Evolutionary conservation across 2,888 invertebrate species (phyloP).

Genomic region (Alviniconcha strummeri): DNA sequence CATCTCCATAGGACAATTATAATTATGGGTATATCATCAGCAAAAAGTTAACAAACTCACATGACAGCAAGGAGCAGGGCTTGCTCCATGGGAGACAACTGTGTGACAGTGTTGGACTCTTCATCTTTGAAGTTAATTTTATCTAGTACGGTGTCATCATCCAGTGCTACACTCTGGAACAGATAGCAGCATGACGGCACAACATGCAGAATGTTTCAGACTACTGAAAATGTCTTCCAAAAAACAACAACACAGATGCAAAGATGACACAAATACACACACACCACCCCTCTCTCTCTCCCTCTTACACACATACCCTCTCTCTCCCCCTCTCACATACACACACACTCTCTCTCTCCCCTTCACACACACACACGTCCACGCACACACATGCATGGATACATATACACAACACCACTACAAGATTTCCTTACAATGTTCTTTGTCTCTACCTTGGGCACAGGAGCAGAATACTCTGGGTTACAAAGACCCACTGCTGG

Average conservation of each 20-base stretch:
- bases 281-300: neutral
- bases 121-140: conserved; percentile 83
- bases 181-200: neutral
- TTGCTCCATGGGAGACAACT: conserved; percentile 80
- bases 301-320: too few species aligned
- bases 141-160: conserved; percentile 91
- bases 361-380: neutral
- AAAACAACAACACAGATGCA: neutral
- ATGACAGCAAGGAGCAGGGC: conserved; percentile 86
- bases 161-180: conserved; percentile 79
- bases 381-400: neutral
- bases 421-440: too few species aligned
- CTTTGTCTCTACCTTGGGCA: conserved; percentile 34
- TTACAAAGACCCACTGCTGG: conserved; percentile 17
- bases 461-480: conserved; percentile 8
- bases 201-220: neutral
- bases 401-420: too few species aligned
- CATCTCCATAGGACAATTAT: too few species aligned
- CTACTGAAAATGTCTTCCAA: neutral
- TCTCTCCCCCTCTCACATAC: neutral
- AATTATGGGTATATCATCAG: too few species aligned
- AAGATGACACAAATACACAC: neutral
- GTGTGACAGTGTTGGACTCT: conserved; percentile 52
- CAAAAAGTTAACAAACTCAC: conserved; percentile 75
- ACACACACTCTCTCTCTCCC: neutral